These are phyloP conservation scores for Drosophila eugracilis DNA, from an alignment of 1,140 invertebrate species.

Conservation along the genomic window DNA sequence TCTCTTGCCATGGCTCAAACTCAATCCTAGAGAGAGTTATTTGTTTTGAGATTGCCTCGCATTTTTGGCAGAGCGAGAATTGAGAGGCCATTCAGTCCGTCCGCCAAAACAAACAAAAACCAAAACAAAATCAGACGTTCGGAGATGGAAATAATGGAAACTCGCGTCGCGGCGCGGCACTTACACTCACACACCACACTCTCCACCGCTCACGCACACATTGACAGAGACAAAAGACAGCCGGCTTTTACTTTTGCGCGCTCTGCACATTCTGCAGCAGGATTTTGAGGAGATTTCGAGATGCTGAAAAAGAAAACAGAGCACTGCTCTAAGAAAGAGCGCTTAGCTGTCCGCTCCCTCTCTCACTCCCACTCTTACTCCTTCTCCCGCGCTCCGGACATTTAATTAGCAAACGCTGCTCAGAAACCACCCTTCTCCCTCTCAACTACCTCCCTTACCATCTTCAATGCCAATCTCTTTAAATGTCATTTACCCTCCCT, in stretches of 20 bases:
- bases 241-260: slow-evolving; percentile 78
- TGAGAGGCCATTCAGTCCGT: slow-evolving; percentile 23
- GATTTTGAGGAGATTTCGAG: slow-evolving; percentile 63
- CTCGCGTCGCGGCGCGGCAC: slow-evolving; percentile 11
- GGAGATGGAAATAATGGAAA: slow-evolving; percentile 30
- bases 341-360: slow-evolving; percentile 26
- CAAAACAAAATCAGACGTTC: slow-evolving; percentile 33
- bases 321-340: slow-evolving; percentile 65
- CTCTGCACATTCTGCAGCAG: slow-evolving; percentile 69
- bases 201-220: slow-evolving; percentile 46
- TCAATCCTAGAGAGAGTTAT: slow-evolving; percentile 6
- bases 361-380: slow-evolving; percentile 33
- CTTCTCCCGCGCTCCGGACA: slow-evolving; percentile 38
- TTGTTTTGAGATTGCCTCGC: slow-evolving; percentile 6
- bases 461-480: slow-evolving; percentile 46
- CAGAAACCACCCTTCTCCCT: slow-evolving; percentile 31
- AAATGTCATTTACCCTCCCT: slow-evolving; percentile 37
- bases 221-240: slow-evolving; percentile 28
- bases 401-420: slow-evolving; percentile 70
- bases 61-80: slow-evolving; percentile 17
- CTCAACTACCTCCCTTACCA: neutral
- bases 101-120: slow-evolving; percentile 43
- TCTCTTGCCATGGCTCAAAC: neutral
- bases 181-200: slow-evolving; percentile 18
- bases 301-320: slow-evolving; percentile 51